Base-by-base conservation (phyloP, 2,797 vertebrate species). In the Selene dorsalis region DNA sequence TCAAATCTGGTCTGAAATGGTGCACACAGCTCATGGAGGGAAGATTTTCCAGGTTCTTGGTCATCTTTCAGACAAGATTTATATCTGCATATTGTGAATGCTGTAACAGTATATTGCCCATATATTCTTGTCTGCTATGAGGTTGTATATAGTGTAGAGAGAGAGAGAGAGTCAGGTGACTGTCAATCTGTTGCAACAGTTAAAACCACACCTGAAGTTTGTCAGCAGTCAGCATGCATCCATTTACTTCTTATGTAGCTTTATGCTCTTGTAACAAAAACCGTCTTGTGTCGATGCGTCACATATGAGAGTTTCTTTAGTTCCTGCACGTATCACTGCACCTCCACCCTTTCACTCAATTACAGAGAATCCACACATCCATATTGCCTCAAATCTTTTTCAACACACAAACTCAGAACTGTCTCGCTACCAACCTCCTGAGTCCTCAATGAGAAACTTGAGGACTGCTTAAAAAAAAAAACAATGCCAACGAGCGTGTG, bases 271-370 rank as follows among this genome's bases (percentile, higher is more conserved):
- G 16, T 10, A 57, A 14, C 17, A 38, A 38, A 4, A 7, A 20
- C 18, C 38, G 0, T 18, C 57, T 58, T 43, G 53, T 48, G 10
- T 62, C n/a, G 7, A 35, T 39, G 17, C 63, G 66, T 59, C 12
- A 47, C 47, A 8, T 41, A 26, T n/a, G 43, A 47, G 52, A 75
- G 17, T 65, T 56, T 53, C 50, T 56, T 82, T 67, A 56, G 71
- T 63, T 83, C 24, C 38, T 69, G 79, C 84, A 74, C 66, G 63
- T 83, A 69, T 77, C 53, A 45, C 78, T 73, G 69, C 75, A 68
- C 52, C 55, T 56, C 48, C 72, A 38, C 73, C n/a, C 43, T 69
- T 73, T 84, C 71, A 75, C 62, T 79, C 59, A 73, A 67, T 72
- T 16, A 41, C 63, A 66, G 60, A 22, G 55, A 76, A 73, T 83